These are phyloP conservation scores for Tipula confusa DNA, from an alignment of 2,888 invertebrate species.

Conservation along the genomic window DNA sequence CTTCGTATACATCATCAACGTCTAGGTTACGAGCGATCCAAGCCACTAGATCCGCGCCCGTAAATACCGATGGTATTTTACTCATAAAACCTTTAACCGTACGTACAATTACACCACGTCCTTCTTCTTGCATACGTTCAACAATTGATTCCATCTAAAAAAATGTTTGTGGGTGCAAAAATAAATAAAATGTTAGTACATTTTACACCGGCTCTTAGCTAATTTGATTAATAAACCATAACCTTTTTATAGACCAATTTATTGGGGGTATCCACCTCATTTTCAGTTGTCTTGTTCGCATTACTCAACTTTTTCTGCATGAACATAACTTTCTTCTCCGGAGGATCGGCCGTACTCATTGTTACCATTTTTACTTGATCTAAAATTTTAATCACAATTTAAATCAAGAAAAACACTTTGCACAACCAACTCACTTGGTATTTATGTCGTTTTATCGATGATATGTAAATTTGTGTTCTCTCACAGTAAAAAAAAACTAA, in stretches of 20 bases:
- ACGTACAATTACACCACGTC: conserved; percentile 86
- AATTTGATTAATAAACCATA: conserved; percentile 43
- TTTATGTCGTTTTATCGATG: background rate
- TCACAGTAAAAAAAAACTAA: background rate
- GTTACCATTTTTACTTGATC: conserved; percentile 46
- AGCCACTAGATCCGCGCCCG: conserved; percentile 83
- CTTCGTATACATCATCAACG: conserved; percentile 89
- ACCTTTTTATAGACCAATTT: conserved; percentile 84
- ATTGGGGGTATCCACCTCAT: conserved; percentile 75
- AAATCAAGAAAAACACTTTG: background rate
- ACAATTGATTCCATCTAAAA: conserved; percentile 95
- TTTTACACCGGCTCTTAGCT: background rate
- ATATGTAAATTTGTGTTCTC: background rate
- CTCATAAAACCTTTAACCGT: conserved; percentile 99
- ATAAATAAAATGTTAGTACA: background rate
- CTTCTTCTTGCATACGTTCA: conserved; percentile 94
- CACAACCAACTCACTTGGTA: background rate
- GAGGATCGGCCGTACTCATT: conserved; percentile 45
- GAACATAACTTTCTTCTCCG: conserved; percentile 26
- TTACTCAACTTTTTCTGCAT: conserved; percentile 35
- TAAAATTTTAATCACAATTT: background rate
- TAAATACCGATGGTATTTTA: conserved; percentile 92
- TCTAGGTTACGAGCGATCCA: conserved; percentile 93
- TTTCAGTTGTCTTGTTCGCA: conserved; percentile 37
- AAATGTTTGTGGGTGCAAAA: conserved; percentile 37